A percentile compares a stretch with the other conserved stretches of the same genome.
These are phyloP conservation scores for Alligator mississippiensis DNA, from an alignment of 2,113 vertebrate genomes.

Conservation along the genomic window DNA sequence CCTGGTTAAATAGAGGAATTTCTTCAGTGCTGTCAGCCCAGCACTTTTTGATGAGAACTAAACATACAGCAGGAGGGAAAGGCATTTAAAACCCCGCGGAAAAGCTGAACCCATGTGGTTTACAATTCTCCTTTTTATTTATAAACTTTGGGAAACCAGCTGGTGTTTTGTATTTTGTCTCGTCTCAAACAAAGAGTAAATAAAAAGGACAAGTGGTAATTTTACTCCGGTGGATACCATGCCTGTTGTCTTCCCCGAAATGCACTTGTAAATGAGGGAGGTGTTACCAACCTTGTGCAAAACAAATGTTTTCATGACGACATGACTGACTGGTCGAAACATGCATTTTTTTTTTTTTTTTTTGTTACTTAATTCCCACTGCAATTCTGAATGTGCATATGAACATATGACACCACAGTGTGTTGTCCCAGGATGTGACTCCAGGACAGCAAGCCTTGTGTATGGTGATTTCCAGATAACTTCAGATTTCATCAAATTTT, in stretches of 20 bases:
- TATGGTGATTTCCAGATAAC: background rate
- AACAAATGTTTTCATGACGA: background rate
- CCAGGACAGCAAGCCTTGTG: background rate
- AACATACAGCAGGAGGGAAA: background rate
- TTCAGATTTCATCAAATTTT: background rate
- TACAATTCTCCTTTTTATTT: background rate
- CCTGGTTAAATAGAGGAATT: background rate
- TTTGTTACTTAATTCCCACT: background rate
- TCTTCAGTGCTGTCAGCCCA: background rate
- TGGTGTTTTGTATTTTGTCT: background rate
- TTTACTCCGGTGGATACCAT: background rate
- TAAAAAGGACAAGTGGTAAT: background rate
- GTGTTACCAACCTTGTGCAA: background rate
- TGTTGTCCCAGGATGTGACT: background rate
- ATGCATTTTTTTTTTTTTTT: background rate
- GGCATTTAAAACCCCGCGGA: background rate
- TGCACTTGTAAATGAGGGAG: background rate
- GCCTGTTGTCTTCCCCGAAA: accelerated
- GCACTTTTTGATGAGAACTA: background rate
- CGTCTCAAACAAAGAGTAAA: background rate
- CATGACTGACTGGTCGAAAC: background rate
- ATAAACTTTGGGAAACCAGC: background rate
- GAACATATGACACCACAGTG: accelerated
- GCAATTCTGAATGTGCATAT: background rate
- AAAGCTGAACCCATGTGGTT: background rate